Conservation (phyloP, 2,113 vertebrate genomes). For the Mormyrus lacerda region DNA sequence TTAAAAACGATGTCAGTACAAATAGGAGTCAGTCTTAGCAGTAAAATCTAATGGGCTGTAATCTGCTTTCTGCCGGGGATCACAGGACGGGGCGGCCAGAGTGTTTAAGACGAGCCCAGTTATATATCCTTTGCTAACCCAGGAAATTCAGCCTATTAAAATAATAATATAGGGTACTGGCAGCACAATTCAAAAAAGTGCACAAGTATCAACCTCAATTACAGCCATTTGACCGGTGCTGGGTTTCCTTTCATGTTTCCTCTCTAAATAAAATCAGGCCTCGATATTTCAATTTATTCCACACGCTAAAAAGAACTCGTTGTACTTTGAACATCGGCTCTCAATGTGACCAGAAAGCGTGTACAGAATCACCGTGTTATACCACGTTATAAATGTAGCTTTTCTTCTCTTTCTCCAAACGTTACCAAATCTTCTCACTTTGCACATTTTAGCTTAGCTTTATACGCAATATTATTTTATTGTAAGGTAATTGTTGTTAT, state of each 20-base stretch:
- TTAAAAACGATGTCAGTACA: neutral
- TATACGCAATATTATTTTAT: neutral
- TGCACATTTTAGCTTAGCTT: neutral
- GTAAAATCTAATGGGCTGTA: neutral
- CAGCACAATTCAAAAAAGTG: neutral
- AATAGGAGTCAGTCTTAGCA: neutral
- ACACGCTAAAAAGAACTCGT: neutral
- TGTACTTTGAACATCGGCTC: neutral
- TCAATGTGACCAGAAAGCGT: neutral
- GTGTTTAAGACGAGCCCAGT: neutral
- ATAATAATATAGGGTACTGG: neutral
- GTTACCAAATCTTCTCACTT: neutral
- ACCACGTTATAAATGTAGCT: neutral
- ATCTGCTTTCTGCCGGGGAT: neutral
- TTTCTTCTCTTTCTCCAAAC: neutral
- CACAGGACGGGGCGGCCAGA: too few relatives aligned
- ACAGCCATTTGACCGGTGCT: neutral
- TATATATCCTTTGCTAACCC: neutral
- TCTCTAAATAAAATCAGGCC: neutral
- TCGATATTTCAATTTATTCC: constrained; percentile 4
- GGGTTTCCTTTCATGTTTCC: neutral
- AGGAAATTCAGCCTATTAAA: constrained; percentile 10
- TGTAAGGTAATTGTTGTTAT: neutral
- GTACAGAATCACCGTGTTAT: neutral
- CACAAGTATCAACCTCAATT: neutral